Evolutionary conservation across 2,888 invertebrate genomes (phyloP).

Genomic region (Eledona agricola): DNA sequence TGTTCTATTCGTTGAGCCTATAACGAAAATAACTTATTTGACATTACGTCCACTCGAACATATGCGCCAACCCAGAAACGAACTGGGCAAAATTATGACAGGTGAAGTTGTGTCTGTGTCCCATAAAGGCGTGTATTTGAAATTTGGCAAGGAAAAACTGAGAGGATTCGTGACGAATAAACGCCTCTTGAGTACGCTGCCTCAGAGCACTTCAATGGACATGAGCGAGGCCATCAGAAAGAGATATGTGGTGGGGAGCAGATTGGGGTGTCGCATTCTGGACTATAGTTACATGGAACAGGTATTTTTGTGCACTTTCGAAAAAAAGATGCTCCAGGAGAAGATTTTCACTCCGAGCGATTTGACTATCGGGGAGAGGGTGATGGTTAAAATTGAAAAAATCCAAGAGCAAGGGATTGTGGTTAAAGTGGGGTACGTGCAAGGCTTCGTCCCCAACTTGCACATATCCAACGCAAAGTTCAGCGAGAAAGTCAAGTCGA

Average conservation of each 20-base stretch:
- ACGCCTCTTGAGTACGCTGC: conserved; percentile 50
- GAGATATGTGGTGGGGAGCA: conserved; percentile 64
- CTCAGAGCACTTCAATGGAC: conserved; percentile 58
- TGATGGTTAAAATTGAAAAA: conserved; percentile 65
- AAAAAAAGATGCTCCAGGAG: conserved; percentile 66
- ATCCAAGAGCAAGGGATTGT: conserved; percentile 64
- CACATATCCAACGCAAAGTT: conserved; percentile 66
- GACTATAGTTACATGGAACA: conserved; percentile 73
- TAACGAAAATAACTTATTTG: conserved; percentile 74
- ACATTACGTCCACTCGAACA: conserved; percentile 59
- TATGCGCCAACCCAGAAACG: conserved; percentile 35
- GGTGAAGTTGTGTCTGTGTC: conserved; percentile 37
- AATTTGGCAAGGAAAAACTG: no score
- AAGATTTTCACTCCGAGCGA: conserved; percentile 66
- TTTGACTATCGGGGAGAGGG: conserved; percentile 66
- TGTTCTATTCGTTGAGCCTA: conserved; percentile 74
- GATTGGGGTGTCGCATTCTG: conserved; percentile 67
- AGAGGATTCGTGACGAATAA: conserved; percentile 56
- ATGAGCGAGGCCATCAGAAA: conserved; percentile 57
- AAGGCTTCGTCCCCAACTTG: conserved; percentile 68
- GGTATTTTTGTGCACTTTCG: conserved; percentile 74
- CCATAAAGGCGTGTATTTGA: conserved; percentile 50
- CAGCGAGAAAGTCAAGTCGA: conserved; percentile 61
- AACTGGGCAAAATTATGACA: conserved; percentile 42
- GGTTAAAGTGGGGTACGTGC: conserved; percentile 65